Evolutionary conservation across 2,113 vertebrate genomes (phyloP).

Genomic region (Onychostoma macrolepis): DNA sequence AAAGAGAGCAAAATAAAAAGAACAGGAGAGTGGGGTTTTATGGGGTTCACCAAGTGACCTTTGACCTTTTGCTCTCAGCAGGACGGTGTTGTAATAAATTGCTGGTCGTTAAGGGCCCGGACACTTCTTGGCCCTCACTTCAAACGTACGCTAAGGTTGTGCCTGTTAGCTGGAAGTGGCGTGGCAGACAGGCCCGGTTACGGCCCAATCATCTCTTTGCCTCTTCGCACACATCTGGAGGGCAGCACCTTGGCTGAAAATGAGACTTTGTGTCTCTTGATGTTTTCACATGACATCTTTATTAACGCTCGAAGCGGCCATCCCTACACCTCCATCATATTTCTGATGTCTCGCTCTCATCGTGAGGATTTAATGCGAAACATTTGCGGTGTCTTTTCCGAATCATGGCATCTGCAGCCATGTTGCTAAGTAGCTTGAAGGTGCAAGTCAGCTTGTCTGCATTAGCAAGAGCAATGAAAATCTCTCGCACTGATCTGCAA

Average conservation of each 20-base stretch:
- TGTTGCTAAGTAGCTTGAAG: conserved; percentile 65
- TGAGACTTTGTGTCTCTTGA: conserved; percentile 80
- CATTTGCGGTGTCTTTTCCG: conserved; percentile 67
- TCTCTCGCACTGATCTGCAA: conserved; percentile 56
- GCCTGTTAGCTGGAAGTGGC: conserved; percentile 75
- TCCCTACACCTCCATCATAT: conserved; percentile 55
- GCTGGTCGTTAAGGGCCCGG: conserved; percentile 73
- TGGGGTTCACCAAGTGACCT: conserved; percentile 66
- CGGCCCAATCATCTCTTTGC: conserved; percentile 61
- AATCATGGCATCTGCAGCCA: conserved; percentile 49
- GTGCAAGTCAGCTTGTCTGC: conserved; percentile 65
- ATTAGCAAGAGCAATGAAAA: conserved; percentile 68
- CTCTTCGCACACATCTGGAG: conserved; percentile 77
- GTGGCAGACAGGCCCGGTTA: conserved; percentile 64
- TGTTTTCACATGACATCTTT: conserved; percentile 79
- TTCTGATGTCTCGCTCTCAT: conserved; percentile 32
- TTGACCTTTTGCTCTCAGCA: conserved; percentile 69
- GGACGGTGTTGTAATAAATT: conserved; percentile 76
- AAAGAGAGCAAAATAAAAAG: conserved; percentile 49
- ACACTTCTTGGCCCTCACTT: conserved; percentile 77
- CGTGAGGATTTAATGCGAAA: conserved; percentile 71
- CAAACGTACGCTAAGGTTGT: conserved; percentile 71
- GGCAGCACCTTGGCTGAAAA: conserved; percentile 77
- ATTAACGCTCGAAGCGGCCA: conserved; percentile 70
- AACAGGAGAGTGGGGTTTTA: conserved; percentile 53